phyloP scores from a whole-genome alignment of 2,797 vertebrate genomes.

The Eupleurogrammus muticus region DNA sequence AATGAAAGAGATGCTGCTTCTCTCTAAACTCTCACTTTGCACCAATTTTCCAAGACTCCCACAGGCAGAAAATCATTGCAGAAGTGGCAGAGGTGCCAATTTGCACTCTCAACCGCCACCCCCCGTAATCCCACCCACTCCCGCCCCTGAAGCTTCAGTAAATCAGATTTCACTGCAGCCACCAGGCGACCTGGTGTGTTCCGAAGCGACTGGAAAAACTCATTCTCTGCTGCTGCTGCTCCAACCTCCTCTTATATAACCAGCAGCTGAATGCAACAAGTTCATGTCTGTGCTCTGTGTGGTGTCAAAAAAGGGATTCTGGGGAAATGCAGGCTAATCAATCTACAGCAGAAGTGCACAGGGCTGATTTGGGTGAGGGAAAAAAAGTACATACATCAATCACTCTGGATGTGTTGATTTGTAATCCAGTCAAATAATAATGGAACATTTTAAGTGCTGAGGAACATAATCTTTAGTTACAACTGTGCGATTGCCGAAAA shows the following conservation, averaged over 20 bases:
- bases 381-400: not conserved
- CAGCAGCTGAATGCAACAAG: slow-evolving; percentile 25
- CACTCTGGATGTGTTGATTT: not conserved
- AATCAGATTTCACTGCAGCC: slow-evolving; percentile 34
- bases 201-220: slow-evolving; percentile 28
- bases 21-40: slow-evolving; percentile 31
- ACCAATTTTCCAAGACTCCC: slow-evolving; percentile 34
- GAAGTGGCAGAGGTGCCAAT: slow-evolving; percentile 28
- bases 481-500: not conserved
- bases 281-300: not conserved
- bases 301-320: not conserved
- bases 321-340: no score
- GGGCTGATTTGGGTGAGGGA: not conserved
- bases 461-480: not conserved
- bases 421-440: not conserved
- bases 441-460: not conserved
- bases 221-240: slow-evolving; percentile 9
- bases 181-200: slow-evolving; percentile 31
- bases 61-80: slow-evolving; percentile 21
- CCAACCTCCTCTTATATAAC: slow-evolving; percentile 9
- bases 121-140: not conserved
- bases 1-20: slow-evolving; percentile 1
- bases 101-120: not conserved
- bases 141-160: slow-evolving; percentile 15
- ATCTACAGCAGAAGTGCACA: not conserved